Base-by-base conservation (phyloP, 1,140 invertebrate species). In the Caenorhabditis latens region DNA sequence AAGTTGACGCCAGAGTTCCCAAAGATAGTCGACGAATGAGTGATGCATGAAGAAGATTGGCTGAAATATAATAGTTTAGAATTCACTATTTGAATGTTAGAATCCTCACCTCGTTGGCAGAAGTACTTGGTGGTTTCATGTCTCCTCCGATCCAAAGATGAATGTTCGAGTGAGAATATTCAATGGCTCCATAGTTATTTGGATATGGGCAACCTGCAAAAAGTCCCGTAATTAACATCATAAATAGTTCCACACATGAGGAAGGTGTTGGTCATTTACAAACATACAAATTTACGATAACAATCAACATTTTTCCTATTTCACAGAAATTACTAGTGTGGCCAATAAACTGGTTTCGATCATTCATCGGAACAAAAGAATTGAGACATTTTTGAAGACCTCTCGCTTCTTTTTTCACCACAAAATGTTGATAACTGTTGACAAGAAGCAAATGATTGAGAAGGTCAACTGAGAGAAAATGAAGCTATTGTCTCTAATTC, bases 21-120 rank as follows among this genome's bases (percentile, higher is more conserved):
- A 93, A 61, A 93, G 84, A 53, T 88, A 89, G 89, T 94, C 93
- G 21, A 94, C 92, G 89, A 93, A 94, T 8, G 91, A 90, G 89
- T 94, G 93, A 88, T 93, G 93, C 87, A 93, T 83, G 86, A 91
- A 94, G 90, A 93, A 93, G 24, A 93, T 87, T 1, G 92, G 92
- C 84, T 32, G 32, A 32, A 32, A 32, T 32, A 32, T 0, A 32
- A 32, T 32, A 32, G 32, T 32, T 32, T 32, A 2, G 32, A 32
- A 32, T 32, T 32, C 32, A 32, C 32, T 0, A 32, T 32, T 32
- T 32, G 32, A 32, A 32, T 32, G 32, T 32, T 32, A 32, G 32
- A 32, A 32, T 32, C 32, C 32, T 32, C 32, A 32, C 32, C 32
- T 93, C 93, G 86, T 91, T 93, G 32, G 93, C 88, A 7, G 92